These are phyloP conservation scores for Archivesica marissinica DNA, from an alignment of 1,140 invertebrate species.

Conservation along the genomic window DNA sequence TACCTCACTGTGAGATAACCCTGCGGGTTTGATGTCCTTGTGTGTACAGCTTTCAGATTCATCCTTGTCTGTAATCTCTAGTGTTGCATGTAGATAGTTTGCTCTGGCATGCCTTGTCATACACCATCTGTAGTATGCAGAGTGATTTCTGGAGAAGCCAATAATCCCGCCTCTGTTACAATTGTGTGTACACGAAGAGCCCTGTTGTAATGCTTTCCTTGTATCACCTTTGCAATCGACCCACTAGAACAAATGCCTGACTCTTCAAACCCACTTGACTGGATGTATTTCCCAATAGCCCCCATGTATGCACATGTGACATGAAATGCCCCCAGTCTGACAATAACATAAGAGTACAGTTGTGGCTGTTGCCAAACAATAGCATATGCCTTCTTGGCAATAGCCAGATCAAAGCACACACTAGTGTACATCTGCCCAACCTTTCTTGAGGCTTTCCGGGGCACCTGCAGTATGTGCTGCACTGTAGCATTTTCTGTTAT, in stretches of 20 bases:
- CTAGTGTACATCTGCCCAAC: background rate
- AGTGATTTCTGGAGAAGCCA: conserved; percentile 44
- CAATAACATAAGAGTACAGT: background rate
- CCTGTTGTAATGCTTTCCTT: conserved; percentile 67
- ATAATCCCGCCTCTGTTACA: conserved; percentile 62
- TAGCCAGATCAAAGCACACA: background rate
- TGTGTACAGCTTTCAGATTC: background rate
- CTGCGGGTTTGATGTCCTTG: background rate
- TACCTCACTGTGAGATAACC: background rate
- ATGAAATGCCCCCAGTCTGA: background rate
- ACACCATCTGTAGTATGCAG: conserved; percentile 34
- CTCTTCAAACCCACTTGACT: conserved; percentile 57
- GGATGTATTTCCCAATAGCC: background rate
- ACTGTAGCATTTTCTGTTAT: background rate
- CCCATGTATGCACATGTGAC: background rate
- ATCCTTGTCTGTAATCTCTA: conserved; percentile 29
- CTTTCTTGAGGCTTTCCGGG: background rate
- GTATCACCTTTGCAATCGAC: conserved; percentile 56
- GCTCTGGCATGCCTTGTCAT: conserved; percentile 9
- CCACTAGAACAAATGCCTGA: conserved; percentile 65
- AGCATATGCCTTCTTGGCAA: background rate
- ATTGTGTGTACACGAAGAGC: conserved; percentile 65
- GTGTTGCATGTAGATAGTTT: conserved; percentile 5
- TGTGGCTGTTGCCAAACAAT: background rate
- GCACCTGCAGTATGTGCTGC: background rate